Conservation (phyloP, 2,888 invertebrate species). For the Pseudeuparius sepicola region DNA sequence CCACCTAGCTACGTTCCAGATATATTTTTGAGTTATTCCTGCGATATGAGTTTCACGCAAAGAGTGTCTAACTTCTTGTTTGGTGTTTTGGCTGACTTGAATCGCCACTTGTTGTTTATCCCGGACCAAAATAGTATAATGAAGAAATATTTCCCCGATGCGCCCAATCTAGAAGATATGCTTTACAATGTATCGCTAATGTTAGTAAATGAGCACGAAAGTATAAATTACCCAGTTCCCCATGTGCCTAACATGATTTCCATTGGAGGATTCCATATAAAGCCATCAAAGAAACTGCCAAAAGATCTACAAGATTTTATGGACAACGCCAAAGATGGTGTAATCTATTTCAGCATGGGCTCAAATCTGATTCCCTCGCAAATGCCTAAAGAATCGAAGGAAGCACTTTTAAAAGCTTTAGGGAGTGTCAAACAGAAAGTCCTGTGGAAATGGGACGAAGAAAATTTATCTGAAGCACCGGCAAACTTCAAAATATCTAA, state of each 20-base stretch:
- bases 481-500: slow-evolving; percentile 47
- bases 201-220: slow-evolving; percentile 39
- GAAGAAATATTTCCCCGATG: slow-evolving; percentile 23
- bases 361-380: slow-evolving; percentile 47
- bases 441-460: slow-evolving; percentile 61
- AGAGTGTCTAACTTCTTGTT: slow-evolving; percentile 43
- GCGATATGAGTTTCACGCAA: slow-evolving; percentile 44
- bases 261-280: slow-evolving; percentile 45
- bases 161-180: slow-evolving; percentile 24
- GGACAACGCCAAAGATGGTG: slow-evolving; percentile 29
- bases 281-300: slow-evolving; percentile 27
- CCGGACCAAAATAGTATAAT: slow-evolving; percentile 25
- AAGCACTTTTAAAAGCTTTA: slow-evolving; percentile 47
- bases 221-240: slow-evolving; percentile 41
- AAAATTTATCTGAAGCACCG: slow-evolving; percentile 43
- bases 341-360: slow-evolving; percentile 50
- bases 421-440: slow-evolving; percentile 50
- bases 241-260: slow-evolving; percentile 46
- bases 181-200: slow-evolving; percentile 28
- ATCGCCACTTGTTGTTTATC: slow-evolving; percentile 20
- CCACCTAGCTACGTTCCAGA: slow-evolving; percentile 44
- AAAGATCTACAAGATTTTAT: slow-evolving; percentile 24
- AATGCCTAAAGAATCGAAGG: slow-evolving; percentile 42
- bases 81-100: slow-evolving; percentile 18
- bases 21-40: slow-evolving; percentile 36